Conservation (phyloP, 37 sponge, comb jelly and placozoan genomes). For the Oopsacas minuta region DNA sequence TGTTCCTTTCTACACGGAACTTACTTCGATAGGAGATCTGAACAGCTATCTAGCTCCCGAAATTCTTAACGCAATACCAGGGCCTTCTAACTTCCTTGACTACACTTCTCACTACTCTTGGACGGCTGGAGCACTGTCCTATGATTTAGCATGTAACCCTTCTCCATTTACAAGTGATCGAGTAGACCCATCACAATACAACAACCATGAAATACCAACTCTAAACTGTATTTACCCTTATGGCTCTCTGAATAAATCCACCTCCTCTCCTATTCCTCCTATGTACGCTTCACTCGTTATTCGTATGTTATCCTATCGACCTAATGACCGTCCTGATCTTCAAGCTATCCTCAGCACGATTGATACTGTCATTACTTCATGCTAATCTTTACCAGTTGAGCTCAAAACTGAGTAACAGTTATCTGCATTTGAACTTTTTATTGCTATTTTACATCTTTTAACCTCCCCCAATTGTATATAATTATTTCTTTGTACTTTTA, state of each 20-base stretch:
- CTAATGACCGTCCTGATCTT: neutral
- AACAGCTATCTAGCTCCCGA: neutral
- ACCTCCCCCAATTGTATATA: too few relatives aligned
- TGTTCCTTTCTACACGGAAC: neutral
- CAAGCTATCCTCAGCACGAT: neutral
- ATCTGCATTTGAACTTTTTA: too few relatives aligned
- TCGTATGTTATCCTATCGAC: neutral
- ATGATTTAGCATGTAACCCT: slow-evolving; percentile 6
- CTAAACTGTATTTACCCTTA: neutral
- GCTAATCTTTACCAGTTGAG: too few relatives aligned
- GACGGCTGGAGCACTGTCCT: neutral
- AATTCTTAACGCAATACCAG: neutral
- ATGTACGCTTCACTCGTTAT: neutral
- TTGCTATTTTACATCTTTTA: too few relatives aligned
- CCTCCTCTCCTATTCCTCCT: neutral
- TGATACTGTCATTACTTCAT: neutral
- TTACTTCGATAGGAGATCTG: neutral
- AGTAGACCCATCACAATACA: neutral
- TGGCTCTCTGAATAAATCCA: neutral
- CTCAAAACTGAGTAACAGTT: too few relatives aligned
- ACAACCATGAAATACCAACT: neutral
- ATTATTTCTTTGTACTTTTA: too few relatives aligned
- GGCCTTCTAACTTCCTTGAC: neutral
- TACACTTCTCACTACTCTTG: neutral
- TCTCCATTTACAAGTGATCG: neutral